Percentiles rank a stretch among this genome's conserved stretches.
Evolutionary conservation across 2,888 invertebrate species (phyloP).

Genomic region (Morpho achilles): DNA sequence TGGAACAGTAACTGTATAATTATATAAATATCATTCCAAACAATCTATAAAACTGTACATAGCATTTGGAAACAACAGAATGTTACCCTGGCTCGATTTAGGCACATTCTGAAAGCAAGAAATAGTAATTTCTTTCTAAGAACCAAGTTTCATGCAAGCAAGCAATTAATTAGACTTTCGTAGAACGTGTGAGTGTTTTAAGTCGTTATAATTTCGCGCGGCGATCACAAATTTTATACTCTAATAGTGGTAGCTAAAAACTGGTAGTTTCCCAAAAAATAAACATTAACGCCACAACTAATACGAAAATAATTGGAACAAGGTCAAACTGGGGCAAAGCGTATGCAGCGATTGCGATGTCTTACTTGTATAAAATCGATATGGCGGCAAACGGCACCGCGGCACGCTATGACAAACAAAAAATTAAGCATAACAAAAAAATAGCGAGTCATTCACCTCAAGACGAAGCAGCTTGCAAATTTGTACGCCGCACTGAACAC

Average conservation of each 20-base stretch:
- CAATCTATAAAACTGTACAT: background rate
- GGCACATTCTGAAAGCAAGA: constrained; percentile 5
- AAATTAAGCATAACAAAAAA: constrained; percentile 18
- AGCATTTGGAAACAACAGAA: background rate
- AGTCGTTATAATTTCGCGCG: constrained; percentile 18
- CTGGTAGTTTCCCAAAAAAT: constrained; percentile 31
- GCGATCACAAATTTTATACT: background rate
- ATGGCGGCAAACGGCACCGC: constrained; percentile 37
- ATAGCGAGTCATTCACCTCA: constrained; percentile 47
- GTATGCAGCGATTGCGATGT: constrained; percentile 52
- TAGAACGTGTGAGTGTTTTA: constrained; percentile 6
- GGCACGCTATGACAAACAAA: constrained; percentile 39
- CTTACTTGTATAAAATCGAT: constrained; percentile 69
- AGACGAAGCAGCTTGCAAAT: constrained; percentile 62
- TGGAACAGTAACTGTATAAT: too few relatives aligned
- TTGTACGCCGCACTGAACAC: constrained; percentile 21
- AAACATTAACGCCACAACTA: constrained; percentile 34
- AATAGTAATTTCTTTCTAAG: constrained; percentile 9
- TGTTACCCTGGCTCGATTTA: background rate
- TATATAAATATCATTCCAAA: too few relatives aligned
- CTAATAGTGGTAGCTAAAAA: constrained; percentile 11
- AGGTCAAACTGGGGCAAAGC: constrained; percentile 51
- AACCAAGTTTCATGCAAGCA: constrained; percentile 19
- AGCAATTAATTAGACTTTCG: constrained; percentile 14
- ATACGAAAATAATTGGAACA: constrained; percentile 58